A percentile compares a stretch with the other conserved stretches of the same genome.
phyloP scores from a whole-genome alignment of 2,797 vertebrate genomes.

The Schizopygopsis pylzovi region DNA sequence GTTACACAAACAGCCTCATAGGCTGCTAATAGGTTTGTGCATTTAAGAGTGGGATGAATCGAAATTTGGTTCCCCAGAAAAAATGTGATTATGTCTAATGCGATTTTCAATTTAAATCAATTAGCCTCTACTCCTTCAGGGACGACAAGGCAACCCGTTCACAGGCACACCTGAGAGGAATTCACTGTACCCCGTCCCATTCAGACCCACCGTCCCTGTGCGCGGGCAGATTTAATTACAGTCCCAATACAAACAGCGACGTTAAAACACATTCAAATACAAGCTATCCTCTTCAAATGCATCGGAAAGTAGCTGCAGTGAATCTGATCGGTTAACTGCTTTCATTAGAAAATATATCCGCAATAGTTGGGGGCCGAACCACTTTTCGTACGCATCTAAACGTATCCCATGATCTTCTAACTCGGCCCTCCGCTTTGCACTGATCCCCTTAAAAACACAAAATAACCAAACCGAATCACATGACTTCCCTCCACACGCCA shows the following conservation, averaged over 20 bases:
- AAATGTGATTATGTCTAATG: conserved; percentile 76
- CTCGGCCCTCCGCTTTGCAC: conserved; percentile 14
- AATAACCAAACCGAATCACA: conserved; percentile 50
- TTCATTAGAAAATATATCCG: not conserved
- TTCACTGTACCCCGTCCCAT: not conserved
- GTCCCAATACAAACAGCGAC: conserved; percentile 7
- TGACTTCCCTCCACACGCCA: conserved; percentile 34
- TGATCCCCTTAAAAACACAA: conserved; percentile 49
- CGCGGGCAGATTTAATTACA: conserved; percentile 46
- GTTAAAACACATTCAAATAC: not conserved
- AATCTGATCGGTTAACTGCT: not conserved
- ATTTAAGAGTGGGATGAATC: conserved; percentile 30
- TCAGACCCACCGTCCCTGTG: not conserved
- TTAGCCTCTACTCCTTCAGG: conserved; percentile 63
- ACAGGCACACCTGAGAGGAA: conserved; percentile 70
- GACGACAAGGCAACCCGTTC: conserved; percentile 67
- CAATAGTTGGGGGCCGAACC: not conserved
- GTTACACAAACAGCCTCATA: conserved; percentile 50
- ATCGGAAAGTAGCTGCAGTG: not conserved
- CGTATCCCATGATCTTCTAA: not conserved
- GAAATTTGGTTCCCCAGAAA: conserved; percentile 51
- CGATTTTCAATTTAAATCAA: conserved; percentile 73
- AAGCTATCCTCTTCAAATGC: not conserved
- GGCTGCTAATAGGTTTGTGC: conserved; percentile 30
- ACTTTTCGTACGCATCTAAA: not conserved